A percentile compares a stretch with the other conserved stretches of the same genome.
Conservation (phyloP, 2,888 invertebrate genomes). For the Spodoptera picta region DNA sequence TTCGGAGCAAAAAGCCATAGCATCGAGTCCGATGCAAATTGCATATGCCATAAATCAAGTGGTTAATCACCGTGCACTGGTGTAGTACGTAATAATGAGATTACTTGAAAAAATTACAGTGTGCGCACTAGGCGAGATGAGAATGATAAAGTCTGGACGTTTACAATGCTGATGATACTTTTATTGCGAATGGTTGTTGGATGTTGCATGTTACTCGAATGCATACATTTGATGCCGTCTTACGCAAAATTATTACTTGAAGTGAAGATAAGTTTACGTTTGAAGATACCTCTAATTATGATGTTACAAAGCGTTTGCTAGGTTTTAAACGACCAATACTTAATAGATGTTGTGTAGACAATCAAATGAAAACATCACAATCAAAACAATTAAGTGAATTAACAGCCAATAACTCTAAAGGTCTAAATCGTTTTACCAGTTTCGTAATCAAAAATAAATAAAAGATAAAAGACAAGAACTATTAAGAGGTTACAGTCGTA, state of each 20-base stretch:
- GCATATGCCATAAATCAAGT: conserved; percentile 87
- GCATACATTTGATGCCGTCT: conserved; percentile 8
- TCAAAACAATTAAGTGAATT: conserved; percentile 38
- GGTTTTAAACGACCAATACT: conserved; percentile 1
- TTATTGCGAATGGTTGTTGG: conserved; percentile 50
- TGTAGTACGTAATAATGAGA: conserved; percentile 83
- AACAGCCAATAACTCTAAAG: conserved; percentile 14
- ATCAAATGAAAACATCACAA: conserved; percentile 14
- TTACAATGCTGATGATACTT: conserved; percentile 58
- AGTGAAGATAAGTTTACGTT: not conserved
- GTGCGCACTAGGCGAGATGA: conserved; percentile 67
- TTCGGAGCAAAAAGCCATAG: conserved; percentile 84
- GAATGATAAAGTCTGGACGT: conserved; percentile 70
- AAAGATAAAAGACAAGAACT: conserved; percentile 46
- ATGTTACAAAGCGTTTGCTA: not conserved
- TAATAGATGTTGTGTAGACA: conserved; percentile 6
- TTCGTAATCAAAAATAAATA: conserved; percentile 43
- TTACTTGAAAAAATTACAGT: conserved; percentile 84
- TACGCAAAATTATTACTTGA: conserved; percentile 7
- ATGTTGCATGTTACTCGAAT: conserved; percentile 31
- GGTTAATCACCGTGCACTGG: conserved; percentile 84
- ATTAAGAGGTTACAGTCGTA: conserved; percentile 56
- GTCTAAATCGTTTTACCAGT: conserved; percentile 17
- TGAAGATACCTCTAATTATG: not conserved
- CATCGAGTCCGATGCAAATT: conserved; percentile 86